Evolutionary conservation across 1,140 invertebrate genomes (phyloP).

Genomic region (Bombus haemorrhoidalis): DNA sequence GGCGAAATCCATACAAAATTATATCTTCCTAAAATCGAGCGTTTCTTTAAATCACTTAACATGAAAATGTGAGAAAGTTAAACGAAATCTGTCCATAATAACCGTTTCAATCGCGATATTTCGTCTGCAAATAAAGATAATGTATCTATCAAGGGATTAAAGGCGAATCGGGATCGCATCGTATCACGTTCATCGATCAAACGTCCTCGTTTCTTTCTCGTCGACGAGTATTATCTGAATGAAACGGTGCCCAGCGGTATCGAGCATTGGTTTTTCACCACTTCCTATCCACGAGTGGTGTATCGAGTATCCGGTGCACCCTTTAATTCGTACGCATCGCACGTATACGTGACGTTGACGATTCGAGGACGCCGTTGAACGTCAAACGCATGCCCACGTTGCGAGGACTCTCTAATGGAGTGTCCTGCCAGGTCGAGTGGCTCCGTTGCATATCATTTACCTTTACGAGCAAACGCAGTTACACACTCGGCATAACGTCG

Average conservation of each 20-base stretch:
- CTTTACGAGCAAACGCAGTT: conserved; percentile 35
- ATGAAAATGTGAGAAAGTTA: not conserved
- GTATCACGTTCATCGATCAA: not conserved
- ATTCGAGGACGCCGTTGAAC: conserved; percentile 55
- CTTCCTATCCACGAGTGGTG: not conserved
- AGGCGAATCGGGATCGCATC: not conserved
- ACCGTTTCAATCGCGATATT: not conserved
- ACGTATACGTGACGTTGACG: conserved; percentile 48
- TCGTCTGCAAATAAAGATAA: not conserved
- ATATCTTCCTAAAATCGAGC: not conserved
- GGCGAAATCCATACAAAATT: not conserved
- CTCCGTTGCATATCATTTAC: conserved; percentile 44
- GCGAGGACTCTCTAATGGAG: conserved; percentile 56
- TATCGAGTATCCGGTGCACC: conserved; percentile 40
- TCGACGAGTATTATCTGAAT: not conserved
- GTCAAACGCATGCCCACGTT: conserved; percentile 58
- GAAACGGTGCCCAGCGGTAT: not conserved
- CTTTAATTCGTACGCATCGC: conserved; percentile 34
- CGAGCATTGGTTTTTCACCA: conserved; percentile 32
- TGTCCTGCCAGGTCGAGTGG: conserved; percentile 44
- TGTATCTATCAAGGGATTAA: not conserved
- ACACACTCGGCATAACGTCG: conserved; percentile 2
- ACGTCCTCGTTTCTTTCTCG: not conserved
- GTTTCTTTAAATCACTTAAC: too few species aligned
- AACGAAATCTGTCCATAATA: not conserved